phyloP scores from a whole-genome alignment of 2,113 vertebrate species.

The Menidia beryllina region DNA sequence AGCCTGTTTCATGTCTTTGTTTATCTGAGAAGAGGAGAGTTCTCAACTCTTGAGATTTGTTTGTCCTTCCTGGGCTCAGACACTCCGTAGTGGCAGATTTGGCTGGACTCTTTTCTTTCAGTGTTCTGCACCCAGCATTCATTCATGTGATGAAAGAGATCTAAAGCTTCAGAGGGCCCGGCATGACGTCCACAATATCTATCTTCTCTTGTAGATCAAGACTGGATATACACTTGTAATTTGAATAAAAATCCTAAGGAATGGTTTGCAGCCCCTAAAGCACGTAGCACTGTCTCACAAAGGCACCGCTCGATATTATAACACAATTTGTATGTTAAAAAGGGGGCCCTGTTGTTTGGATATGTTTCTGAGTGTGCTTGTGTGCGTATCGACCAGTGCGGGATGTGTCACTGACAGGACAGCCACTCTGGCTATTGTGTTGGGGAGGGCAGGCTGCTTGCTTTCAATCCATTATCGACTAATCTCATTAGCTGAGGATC shows the following conservation, averaged over 20 bases:
- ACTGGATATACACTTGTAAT: conserved; percentile 47
- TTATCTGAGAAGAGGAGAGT: conserved; percentile 55
- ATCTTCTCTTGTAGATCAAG: conserved; percentile 48
- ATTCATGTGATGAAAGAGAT: conserved; percentile 58
- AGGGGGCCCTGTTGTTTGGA: conserved; percentile 62
- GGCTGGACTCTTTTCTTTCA: conserved; percentile 21
- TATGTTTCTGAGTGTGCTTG: conserved; percentile 38
- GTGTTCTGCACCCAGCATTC: conserved; percentile 27
- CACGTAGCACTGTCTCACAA: conserved; percentile 44
- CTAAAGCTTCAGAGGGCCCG: conserved; percentile 24
- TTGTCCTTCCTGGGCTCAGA: conserved; percentile 61
- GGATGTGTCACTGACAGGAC: conserved; percentile 70
- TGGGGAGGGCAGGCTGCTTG: conserved; percentile 54
- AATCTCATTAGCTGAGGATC: conserved; percentile 78
- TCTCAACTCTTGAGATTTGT: conserved; percentile 61
- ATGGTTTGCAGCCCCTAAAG: conserved; percentile 37
- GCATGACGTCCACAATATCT: conserved; percentile 42
- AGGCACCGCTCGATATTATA: conserved; percentile 61
- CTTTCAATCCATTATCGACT: conserved; percentile 80
- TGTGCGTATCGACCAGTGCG: conserved; percentile 53
- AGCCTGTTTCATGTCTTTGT: conserved; percentile 64
- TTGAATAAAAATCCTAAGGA: conserved; percentile 60
- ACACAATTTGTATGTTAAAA: conserved; percentile 76
- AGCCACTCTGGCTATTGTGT: conserved; percentile 70
- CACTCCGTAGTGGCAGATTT: conserved; percentile 21